Evolutionary conservation across 2,888 invertebrate genomes (phyloP), one percentile per base, ranked within the genome.

Genomic region (Arrhopalites spinosus): DNA sequence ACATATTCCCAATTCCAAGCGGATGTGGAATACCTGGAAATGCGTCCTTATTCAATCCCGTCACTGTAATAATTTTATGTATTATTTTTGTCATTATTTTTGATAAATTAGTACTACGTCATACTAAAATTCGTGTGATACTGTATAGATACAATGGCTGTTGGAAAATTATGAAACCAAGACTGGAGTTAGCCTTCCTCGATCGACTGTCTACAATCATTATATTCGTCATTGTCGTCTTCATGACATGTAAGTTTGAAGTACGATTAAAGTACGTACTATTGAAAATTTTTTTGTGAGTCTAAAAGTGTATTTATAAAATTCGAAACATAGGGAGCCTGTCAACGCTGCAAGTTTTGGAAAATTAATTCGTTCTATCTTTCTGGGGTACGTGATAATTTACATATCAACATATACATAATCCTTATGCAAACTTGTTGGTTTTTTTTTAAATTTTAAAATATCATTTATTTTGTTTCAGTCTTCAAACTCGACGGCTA

Each of bases 271-370:
- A n/a, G n/a, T n/a, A n/a, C n/a, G n/a, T n/a, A n/a, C n/a, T n/a
- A n/a, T n/a, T n/a, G n/a, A n/a, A n/a, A n/a, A n/a, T n/a, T n/a
- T n/a, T n/a, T n/a, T n/a, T n/a, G n/a, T n/a, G n/a, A n/a, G n/a
- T n/a, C n/a, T n/a, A n/a, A n/a, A n/a, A n/a, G n/a, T n/a, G n/a
- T n/a, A n/a, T n/a, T n/a, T n/a, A n/a, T n/a, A n/a, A n/a, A n/a
- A n/a, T n/a, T n/a, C n/a, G n/a, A n/a, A n/a, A n/a, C n/a, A n/a
- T n/a, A n/a, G n/a, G n/a, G 98, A 98, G 86, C 98, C 99, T 0
- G 98, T 99, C 79, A 99, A 99, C 88, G 98, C 98, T 50, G 99
- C 99, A 8, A 97, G 97, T 47, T 99, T 99, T 88, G 99, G 99
- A 78, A 99, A 99, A 87, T 89, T 99, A 59, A 99, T 99, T 84